Conservation (phyloP, 2,113 vertebrate species). For the Apaloderma vittatum region DNA sequence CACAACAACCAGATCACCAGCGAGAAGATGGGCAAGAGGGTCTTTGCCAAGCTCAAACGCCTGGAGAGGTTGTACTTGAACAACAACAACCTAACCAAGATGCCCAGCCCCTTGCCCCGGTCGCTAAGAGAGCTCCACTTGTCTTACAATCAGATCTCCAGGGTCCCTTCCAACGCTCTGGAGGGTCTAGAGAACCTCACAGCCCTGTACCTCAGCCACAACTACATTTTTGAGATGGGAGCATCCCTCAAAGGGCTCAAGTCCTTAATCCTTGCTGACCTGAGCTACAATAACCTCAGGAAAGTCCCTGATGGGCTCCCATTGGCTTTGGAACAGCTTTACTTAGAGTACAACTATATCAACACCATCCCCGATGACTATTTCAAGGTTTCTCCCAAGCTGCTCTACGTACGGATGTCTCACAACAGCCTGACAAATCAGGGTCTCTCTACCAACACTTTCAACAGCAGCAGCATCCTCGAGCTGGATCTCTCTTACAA, state of each 20-base stretch:
- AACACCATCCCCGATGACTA: slow-evolving; percentile 87
- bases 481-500: slow-evolving; percentile 97
- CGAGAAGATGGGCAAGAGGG: slow-evolving; percentile 84
- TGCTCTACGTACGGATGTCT: slow-evolving; percentile 90
- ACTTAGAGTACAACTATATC: slow-evolving; percentile 92
- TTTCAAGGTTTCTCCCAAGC: slow-evolving; percentile 83
- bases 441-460: slow-evolving; percentile 88
- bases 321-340: slow-evolving; percentile 89
- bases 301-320: slow-evolving; percentile 90
- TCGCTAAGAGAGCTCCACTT: slow-evolving; percentile 90
- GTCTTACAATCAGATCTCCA: slow-evolving; percentile 88
- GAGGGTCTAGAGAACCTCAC: slow-evolving; percentile 94
- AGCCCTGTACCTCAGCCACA: slow-evolving; percentile 90
- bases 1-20: slow-evolving; percentile 91
- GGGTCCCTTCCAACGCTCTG: slow-evolving; percentile 84
- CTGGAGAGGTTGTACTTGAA: slow-evolving; percentile 92
- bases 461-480: slow-evolving; percentile 92
- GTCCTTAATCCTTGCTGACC: slow-evolving; percentile 89
- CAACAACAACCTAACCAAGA: slow-evolving; percentile 91
- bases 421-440: slow-evolving; percentile 92
- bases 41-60: slow-evolving; percentile 85
- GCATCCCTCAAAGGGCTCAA: slow-evolving; percentile 83
- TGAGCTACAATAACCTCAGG: slow-evolving; percentile 90
- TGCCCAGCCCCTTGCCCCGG: slow-evolving; percentile 88
- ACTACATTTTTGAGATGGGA: slow-evolving; percentile 88